These are phyloP conservation scores for Sycophila sp. DNA, from an alignment of 1,140 invertebrate species.

Conservation along the genomic window DNA sequence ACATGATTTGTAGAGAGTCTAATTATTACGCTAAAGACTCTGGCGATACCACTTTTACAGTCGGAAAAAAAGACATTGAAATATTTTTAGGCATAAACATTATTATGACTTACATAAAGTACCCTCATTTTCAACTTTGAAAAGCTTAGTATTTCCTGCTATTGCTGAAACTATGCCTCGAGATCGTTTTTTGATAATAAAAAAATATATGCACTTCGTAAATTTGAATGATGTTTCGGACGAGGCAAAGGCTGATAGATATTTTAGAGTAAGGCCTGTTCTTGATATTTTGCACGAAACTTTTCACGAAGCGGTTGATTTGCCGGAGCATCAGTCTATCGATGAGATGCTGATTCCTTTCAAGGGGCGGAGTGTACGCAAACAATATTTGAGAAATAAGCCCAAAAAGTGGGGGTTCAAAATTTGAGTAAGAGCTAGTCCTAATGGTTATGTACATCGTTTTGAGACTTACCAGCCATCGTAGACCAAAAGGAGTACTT, in stretches of 20 bases:
- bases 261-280: conserved; percentile 2
- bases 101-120: conserved; percentile 17
- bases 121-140: conserved; percentile 2
- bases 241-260: conserved; percentile 5
- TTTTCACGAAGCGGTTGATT: conserved; percentile 1
- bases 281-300: conserved; percentile 8
- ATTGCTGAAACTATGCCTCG: conserved; percentile 16
- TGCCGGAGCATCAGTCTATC: conserved; percentile 15
- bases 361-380: conserved; percentile 37
- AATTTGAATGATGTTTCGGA: neutral
- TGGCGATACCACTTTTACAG: too few relatives aligned
- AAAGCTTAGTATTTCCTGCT: neutral
- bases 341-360: conserved; percentile 45
- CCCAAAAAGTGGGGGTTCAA: conserved; percentile 53
- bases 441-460: conserved; percentile 18
- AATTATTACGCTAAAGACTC: too few relatives aligned
- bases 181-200: conserved; percentile 4
- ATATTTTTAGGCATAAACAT: too few relatives aligned
- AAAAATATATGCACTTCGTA: conserved; percentile 11
- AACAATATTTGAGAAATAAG: conserved; percentile 52
- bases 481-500: neutral
- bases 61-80: too few relatives aligned
- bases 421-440: conserved; percentile 36
- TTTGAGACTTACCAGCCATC: conserved; percentile 16
- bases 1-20: too few relatives aligned